Base-by-base conservation (phyloP, 2,113 vertebrate genomes). In the Poicephalus gulielmi region DNA sequence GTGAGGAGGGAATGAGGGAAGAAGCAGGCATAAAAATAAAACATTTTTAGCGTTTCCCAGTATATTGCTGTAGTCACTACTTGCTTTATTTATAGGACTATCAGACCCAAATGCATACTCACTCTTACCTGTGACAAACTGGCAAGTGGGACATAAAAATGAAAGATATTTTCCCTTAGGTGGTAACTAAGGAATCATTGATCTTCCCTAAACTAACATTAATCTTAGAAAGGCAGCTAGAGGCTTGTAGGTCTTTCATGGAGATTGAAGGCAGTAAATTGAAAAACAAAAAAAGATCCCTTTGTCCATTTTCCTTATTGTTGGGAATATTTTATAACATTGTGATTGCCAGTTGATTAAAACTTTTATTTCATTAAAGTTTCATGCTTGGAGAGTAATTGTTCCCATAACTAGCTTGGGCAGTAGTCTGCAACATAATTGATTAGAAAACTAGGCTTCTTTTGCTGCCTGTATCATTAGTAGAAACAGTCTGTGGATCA, bases 131-230 rank as follows among this genome's bases (percentile, higher is more conserved):
- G 78, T 84, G 88, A 88, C 95, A 95, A 95, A 95, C 57, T 86
- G 88, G 76, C 71, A 94, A 94, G 92, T 35, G 70, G 66, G 81
- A 89, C 88, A 93, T 87, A 97, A 95, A 95, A 97, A 81, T 87
- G 93, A 96, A 93, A 91, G 41, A 91, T 88, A 74, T 93, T 96
- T 96, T 78, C 71, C 86, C 55, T 81, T 88, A 90, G 80, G 89
- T 94, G 43, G 53, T 91, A 78, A 69, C 88, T 89, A 66, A 96
- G 47, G 82, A 91, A 83, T 74, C 86, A 94, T 86, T 95, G 94
- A 95, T 97, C 86, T 95, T 90, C 59, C 33, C 74, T 94, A 94
- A 97, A 93, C 82, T 83, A 96, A 86, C 73, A 91, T 96, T 88
- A 91, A 94, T 97, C 94, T 94, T 91, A 66, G 23, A 67, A 86